phyloP scores from a whole-genome alignment of 2,797 vertebrate species.

The Eulemur coronatus region DNA sequence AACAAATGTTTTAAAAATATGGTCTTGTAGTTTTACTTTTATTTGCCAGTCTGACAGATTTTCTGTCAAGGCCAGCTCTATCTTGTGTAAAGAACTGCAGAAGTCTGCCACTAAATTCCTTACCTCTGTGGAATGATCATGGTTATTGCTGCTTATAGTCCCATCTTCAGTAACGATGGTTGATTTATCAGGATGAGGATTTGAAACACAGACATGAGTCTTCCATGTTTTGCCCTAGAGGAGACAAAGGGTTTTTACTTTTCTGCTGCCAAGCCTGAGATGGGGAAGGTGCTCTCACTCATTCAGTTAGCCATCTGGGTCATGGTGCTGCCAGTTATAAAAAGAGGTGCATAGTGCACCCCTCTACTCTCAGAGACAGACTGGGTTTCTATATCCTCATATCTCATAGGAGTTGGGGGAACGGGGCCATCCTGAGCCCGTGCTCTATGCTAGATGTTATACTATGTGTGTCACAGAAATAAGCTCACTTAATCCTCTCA shows the following conservation, averaged over 20 bases:
- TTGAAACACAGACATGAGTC: not conserved
- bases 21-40: constrained; percentile 8
- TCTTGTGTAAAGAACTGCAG: not conserved
- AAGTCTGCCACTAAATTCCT: not conserved
- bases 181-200: not conserved
- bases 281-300: not conserved
- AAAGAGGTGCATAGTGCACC: not conserved
- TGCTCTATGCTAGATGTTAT: not conserved
- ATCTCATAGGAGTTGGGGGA: not conserved
- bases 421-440: not conserved
- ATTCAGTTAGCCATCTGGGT: not conserved
- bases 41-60: not conserved
- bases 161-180: not conserved
- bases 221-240: not conserved
- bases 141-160: not conserved
- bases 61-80: not conserved
- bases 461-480: not conserved
- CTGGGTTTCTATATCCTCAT: not conserved
- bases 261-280: not conserved
- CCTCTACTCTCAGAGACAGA: not conserved
- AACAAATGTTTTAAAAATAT: not conserved
- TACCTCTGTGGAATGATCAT: too few relatives aligned
- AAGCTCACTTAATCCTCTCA: not conserved
- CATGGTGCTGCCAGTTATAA: not conserved
- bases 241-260: not conserved